Evolutionary conservation across 2,113 vertebrate species (phyloP), one percentile per base, ranked within the genome.

Genomic region (Lepus americanus): DNA sequence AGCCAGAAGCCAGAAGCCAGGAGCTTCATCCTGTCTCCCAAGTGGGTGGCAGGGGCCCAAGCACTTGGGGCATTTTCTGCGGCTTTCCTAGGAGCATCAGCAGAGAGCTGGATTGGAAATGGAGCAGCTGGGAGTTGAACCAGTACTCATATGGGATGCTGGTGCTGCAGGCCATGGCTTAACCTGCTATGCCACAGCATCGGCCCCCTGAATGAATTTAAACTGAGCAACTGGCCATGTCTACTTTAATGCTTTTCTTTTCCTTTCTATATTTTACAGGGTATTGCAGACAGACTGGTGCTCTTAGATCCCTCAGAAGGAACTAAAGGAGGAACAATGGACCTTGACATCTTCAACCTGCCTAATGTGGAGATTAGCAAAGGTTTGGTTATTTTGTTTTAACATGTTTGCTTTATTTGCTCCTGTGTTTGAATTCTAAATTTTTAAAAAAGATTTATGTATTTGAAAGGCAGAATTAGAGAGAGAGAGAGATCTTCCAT

Each of bases 291-390:
- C 95, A 99, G 98, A 97, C 97, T 99, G 59, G 98, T 99, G 97
- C 99, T 99, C 91, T 96, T 99, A 82, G 99, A 99, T 13, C 95
- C 99, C 76, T 98, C 99, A 39, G 99, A 99, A 96, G 98, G 99
- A n/a, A 98, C 98, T 16, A 99, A 99, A 98, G 98, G 99, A 85
- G 99, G 99, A 31, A 98, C 98, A 2, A 98, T 99, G 97, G 99
- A 99, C 94, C 97, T 99, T 49, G 99, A 99, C 92, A 99, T 99
- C 84, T 99, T 99, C 98, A 98, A n/a, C 74, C 95, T 99, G 80
- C 99, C 99, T 9, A 99, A 99, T 31, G 99, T 99, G 44, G 98
- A 99, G 87, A 98, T 99, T 74, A 99, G 99, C 96, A 99, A 98
- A 99, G 99, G 99, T 99, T 97, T 90, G 91, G 11, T 63, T 90